phyloP scores from a whole-genome alignment of 2,113 vertebrate genomes.

The Sylvilagus bachmani region DNA sequence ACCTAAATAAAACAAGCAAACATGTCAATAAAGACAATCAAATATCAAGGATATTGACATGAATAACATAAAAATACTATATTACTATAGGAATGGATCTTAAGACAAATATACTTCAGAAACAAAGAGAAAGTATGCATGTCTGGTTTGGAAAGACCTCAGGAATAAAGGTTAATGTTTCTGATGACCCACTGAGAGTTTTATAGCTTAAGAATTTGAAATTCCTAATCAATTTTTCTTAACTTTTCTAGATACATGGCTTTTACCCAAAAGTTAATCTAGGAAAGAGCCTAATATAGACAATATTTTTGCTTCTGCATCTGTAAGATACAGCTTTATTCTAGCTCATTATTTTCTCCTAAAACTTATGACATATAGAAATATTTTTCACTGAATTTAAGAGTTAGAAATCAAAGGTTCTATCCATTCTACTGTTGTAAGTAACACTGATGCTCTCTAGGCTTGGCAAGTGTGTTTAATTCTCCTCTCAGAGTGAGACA shows the following conservation, averaged over 20 bases:
- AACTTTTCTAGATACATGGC: neutral
- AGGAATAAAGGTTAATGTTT: neutral
- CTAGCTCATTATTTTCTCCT: neutral
- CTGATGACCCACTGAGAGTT: neutral
- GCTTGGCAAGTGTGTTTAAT: rapidly evolving
- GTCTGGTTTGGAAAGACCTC: neutral
- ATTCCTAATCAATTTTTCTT: conserved; percentile 29
- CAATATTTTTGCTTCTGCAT: neutral
- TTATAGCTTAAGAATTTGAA: neutral
- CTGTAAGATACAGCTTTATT: neutral
- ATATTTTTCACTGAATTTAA: neutral
- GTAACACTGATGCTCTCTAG: neutral
- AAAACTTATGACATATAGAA: neutral
- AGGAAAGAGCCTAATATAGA: neutral
- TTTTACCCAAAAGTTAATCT: neutral
- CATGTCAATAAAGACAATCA: neutral
- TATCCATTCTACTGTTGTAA: neutral
- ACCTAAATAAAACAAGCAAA: conserved; percentile 23
- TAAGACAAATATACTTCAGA: neutral
- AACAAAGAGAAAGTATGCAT: neutral
- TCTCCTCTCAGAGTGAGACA: neutral
- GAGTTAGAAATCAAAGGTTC: neutral
- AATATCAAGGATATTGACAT: neutral
- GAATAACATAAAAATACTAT: conserved; percentile 9
- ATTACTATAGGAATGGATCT: neutral